Percentiles rank a stretch among this genome's conserved stretches.
Evolutionary conservation across 2,113 vertebrate species (phyloP).

Genomic region (Chaetorhynchus papuensis): DNA sequence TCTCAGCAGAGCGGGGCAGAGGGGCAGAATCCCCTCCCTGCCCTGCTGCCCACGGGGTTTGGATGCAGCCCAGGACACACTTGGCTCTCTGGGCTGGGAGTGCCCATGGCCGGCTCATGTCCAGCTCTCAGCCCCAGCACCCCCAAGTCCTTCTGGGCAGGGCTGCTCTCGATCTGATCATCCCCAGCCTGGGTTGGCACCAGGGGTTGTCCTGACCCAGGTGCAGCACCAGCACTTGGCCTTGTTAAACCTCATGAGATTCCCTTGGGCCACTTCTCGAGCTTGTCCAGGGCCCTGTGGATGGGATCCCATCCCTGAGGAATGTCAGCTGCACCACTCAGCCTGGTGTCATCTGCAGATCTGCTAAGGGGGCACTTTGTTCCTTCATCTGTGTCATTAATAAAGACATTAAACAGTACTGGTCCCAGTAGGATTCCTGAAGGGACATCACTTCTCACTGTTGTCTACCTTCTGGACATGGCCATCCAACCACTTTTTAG

Average conservation of each 20-base stretch:
- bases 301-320: not conserved
- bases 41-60: not conserved
- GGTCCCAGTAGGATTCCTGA: not conserved
- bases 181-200: not conserved
- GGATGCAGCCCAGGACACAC: not conserved
- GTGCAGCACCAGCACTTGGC: not conserved
- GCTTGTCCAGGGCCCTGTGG: not conserved
- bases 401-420: not conserved
- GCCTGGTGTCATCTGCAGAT: not conserved
- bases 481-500: not conserved
- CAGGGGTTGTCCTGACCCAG: not conserved
- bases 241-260: not conserved
- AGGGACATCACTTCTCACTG: too few relatives aligned
- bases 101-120: not conserved
- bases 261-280: rapidly evolving
- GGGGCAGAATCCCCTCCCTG: not conserved
- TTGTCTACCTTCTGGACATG: too few relatives aligned
- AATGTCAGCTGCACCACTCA: not conserved
- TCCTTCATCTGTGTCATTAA: not conserved
- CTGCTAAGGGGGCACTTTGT: not conserved
- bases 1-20: not conserved
- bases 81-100: not conserved
- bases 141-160: not conserved
- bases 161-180: not conserved
- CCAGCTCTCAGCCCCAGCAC: not conserved